Percentiles rank a stretch among this genome's conserved stretches.
phyloP scores from a whole-genome alignment of 2,113 vertebrate genomes.

The Arizona elegans region DNA sequence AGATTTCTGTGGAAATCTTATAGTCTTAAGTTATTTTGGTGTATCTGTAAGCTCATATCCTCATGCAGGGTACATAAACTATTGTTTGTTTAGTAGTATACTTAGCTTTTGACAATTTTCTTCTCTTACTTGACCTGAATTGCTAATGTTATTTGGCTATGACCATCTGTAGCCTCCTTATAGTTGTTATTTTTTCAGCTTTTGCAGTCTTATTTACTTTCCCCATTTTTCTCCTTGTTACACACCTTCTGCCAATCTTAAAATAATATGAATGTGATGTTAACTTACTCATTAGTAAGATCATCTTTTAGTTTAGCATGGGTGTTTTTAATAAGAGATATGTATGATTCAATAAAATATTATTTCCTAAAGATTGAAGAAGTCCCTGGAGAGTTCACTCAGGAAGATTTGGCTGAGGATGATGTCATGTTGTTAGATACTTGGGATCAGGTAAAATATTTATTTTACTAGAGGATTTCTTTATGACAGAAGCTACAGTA shows the following conservation, averaged over 20 bases:
- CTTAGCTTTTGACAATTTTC: not conserved
- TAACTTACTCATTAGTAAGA: not conserved
- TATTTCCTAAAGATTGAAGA: slow-evolving; percentile 83
- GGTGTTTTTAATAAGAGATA: not conserved
- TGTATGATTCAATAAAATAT: not conserved
- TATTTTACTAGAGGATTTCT: slow-evolving; percentile 3
- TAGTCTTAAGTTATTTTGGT: not conserved
- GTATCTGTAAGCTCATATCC: not conserved
- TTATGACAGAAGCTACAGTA: not conserved
- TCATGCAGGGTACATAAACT: not conserved
- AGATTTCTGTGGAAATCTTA: not conserved
- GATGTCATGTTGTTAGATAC: slow-evolving; percentile 91
- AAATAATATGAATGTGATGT: not conserved
- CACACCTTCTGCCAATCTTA: not conserved
- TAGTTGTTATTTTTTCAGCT: not conserved
- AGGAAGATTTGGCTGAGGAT: slow-evolving; percentile 90
- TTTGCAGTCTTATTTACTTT: not conserved
- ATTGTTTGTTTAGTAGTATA: not conserved
- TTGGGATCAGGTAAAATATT: slow-evolving; percentile 87
- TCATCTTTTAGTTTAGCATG: fast-evolving
- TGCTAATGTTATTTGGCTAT: not conserved
- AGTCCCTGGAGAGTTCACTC: slow-evolving; percentile 89
- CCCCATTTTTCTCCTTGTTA: not conserved
- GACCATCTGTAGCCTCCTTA: not conserved
- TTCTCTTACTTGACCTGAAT: not conserved